A percentile compares a stretch with the other conserved stretches of the same genome.
Conservation (phyloP, 2,113 vertebrate genomes). For the Trematocara marginatum region DNA sequence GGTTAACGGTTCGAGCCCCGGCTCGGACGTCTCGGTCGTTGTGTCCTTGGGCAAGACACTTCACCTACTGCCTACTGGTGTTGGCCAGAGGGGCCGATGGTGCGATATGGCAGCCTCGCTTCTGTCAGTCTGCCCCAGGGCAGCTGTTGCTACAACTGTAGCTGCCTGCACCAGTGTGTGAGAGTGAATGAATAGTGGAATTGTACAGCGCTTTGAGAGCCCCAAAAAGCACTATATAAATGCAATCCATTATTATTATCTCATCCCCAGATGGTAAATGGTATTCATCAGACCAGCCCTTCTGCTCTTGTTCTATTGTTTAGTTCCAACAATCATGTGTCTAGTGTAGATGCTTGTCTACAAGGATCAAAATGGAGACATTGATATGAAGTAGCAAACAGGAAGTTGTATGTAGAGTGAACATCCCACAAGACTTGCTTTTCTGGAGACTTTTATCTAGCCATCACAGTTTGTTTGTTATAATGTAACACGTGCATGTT, state of each 20-base stretch:
- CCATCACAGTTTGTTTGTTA: background rate
- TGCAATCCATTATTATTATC: background rate
- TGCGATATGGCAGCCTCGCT: no score
- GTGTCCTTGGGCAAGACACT: no score
- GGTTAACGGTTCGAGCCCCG: no score
- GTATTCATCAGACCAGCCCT: background rate
- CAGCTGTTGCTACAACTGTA: no score
- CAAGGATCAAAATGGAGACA: background rate
- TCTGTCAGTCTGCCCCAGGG: no score
- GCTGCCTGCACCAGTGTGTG: no score
- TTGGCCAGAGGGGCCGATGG: no score
- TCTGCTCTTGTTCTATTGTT: background rate
- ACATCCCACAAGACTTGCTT: background rate
- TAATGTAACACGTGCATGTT: background rate
- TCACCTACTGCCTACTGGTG: no score
- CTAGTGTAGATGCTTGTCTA: background rate
- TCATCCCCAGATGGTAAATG: background rate
- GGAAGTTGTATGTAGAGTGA: background rate
- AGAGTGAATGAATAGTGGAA: no score
- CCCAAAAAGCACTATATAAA: no score
- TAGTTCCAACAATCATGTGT: background rate
- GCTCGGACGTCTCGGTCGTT: no score
- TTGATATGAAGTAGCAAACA: background rate
- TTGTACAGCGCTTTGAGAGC: no score
- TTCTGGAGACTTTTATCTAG: background rate